Percentiles rank a stretch among this genome's conserved stretches.
Evolutionary conservation across 2,113 vertebrate species (phyloP).

Genomic region (Gila orcuttii): DNA sequence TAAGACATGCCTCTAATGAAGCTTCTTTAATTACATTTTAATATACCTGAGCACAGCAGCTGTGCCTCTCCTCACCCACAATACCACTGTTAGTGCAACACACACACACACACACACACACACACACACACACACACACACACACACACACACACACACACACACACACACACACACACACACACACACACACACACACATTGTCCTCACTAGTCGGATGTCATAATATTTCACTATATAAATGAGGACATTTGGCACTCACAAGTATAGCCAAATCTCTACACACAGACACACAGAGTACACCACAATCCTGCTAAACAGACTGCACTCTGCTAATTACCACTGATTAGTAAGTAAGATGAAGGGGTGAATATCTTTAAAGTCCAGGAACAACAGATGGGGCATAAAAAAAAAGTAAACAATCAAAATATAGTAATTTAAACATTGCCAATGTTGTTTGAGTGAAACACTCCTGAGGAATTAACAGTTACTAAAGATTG

Average conservation of each 20-base stretch:
- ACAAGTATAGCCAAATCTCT: no score
- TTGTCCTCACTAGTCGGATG: no score
- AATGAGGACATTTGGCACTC: no score
- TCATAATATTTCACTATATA: no score
- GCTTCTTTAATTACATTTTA: constrained; percentile 64
- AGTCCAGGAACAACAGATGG: no score
- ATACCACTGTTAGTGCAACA: constrained; percentile 1
- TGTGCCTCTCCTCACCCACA: constrained; percentile 48
- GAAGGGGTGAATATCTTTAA: no score
- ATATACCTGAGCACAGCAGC: constrained; percentile 64
- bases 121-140: background rate
- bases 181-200: background rate
- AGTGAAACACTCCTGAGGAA: no score
- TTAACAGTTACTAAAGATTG: no score
- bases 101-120: background rate
- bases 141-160: background rate
- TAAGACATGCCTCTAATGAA: constrained; percentile 59
- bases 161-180: background rate
- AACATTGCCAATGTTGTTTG: no score
- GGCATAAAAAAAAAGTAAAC: no score
- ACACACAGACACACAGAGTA: no score
- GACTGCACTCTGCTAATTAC: constrained; percentile 5
- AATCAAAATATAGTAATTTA: no score
- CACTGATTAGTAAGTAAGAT: background rate
- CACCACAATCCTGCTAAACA: constrained; percentile 7